Conservation (phyloP, 2,888 invertebrate species). For the Aporophyla nigra region DNA sequence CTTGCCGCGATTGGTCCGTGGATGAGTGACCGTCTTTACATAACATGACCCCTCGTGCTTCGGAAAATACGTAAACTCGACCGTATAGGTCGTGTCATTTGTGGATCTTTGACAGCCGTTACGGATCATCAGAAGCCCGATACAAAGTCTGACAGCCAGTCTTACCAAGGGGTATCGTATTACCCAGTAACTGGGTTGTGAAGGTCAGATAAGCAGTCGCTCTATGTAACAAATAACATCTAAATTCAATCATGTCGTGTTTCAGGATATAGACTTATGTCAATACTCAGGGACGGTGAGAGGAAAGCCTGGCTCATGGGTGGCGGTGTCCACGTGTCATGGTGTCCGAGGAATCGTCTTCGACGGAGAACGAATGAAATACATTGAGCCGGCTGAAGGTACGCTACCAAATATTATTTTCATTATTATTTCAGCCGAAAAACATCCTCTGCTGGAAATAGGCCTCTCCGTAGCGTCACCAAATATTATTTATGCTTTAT, state of each 20-base stretch:
- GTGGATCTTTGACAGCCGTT: too few relatives aligned
- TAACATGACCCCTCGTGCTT: too few relatives aligned
- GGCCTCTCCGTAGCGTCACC: not conserved
- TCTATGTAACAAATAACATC: not conserved
- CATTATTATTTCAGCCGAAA: not conserved
- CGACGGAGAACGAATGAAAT: slow-evolving; percentile 94
- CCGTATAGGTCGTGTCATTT: too few relatives aligned
- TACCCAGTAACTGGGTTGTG: too few relatives aligned
- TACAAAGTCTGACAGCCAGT: too few relatives aligned
- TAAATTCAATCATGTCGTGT: slow-evolving; percentile 48
- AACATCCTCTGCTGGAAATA: not conserved
- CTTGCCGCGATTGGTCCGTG: too few relatives aligned
- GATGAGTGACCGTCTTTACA: too few relatives aligned
- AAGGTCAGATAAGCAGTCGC: too few relatives aligned
- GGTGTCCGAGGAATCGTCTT: slow-evolving; percentile 95
- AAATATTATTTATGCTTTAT: too few relatives aligned
- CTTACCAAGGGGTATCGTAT: too few relatives aligned
- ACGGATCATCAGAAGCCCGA: too few relatives aligned
- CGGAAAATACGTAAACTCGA: too few relatives aligned
- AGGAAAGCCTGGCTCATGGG: slow-evolving; percentile 93
- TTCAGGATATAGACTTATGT: slow-evolving; percentile 93
- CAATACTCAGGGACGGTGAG: slow-evolving; percentile 95
- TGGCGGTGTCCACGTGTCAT: slow-evolving; percentile 95
- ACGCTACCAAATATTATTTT: not conserved
- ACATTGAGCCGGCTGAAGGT: slow-evolving; percentile 91